Evolutionary conservation across 2,888 invertebrate species (phyloP).

Genomic region (Encarsia formosa): DNA sequence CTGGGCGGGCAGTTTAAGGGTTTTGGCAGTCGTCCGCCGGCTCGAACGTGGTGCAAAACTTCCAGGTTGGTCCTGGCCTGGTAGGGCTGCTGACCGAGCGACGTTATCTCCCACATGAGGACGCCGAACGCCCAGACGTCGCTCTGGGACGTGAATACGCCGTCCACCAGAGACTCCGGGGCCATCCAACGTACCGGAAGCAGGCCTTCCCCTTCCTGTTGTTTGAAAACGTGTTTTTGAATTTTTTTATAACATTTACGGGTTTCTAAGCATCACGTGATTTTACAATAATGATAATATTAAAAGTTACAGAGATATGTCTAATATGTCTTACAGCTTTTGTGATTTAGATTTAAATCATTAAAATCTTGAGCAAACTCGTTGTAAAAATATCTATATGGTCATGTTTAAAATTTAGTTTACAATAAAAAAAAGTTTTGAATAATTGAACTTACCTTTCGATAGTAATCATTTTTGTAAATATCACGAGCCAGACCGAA

Average conservation of each 20-base stretch:
- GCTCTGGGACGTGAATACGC: conserved; percentile 93
- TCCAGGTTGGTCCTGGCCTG: conserved; percentile 89
- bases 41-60: conserved; percentile 83
- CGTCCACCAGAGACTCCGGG: conserved; percentile 92
- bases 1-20: conserved; percentile 80
- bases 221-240: no score
- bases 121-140: conserved; percentile 97
- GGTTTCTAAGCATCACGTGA: no score
- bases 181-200: conserved; percentile 98
- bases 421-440: no score
- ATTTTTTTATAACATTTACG: no score
- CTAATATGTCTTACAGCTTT: no score
- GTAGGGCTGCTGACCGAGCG: conserved; percentile 95
- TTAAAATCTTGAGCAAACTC: no score
- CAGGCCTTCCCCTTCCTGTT: conserved; percentile 61
- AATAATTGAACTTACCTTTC: conserved; percentile 92
- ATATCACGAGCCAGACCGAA: conserved; percentile 96
- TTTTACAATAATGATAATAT: no score
- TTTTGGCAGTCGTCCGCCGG: conserved; percentile 78
- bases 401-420: no score
- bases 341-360: no score
- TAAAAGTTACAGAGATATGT: no score
- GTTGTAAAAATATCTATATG: no score
- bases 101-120: conserved; percentile 94
- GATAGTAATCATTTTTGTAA: conserved; percentile 95